Conservation (phyloP, 2,888 invertebrate species). For the Eilema caniola region DNA sequence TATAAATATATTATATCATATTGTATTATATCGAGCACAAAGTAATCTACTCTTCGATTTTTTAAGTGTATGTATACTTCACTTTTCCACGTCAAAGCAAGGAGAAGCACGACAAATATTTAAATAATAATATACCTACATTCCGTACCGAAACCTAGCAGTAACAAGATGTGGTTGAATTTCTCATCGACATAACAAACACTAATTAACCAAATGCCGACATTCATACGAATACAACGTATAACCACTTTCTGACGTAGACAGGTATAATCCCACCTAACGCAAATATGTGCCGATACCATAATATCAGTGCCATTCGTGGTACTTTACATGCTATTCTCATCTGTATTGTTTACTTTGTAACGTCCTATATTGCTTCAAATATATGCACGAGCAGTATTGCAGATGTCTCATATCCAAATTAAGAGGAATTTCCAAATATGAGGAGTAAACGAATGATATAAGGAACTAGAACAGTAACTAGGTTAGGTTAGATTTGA, state of each 20-base stretch:
- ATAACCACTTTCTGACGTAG: constrained; percentile 22
- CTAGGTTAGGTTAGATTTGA: too few relatives aligned
- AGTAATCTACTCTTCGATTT: too few relatives aligned
- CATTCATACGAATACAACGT: constrained; percentile 30
- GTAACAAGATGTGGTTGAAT: constrained; percentile 32
- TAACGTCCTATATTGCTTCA: constrained; percentile 3
- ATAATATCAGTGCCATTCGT: constrained; percentile 1
- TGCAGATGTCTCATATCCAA: constrained; percentile 1
- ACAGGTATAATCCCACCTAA: constrained; percentile 27
- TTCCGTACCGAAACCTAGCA: neutral
- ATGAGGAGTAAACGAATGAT: too few relatives aligned
- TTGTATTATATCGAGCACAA: too few relatives aligned
- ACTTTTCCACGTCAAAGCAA: too few relatives aligned
- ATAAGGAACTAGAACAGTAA: too few relatives aligned
- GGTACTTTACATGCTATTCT: neutral
- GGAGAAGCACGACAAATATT: too few relatives aligned
- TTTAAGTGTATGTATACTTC: too few relatives aligned
- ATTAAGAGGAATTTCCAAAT: neutral
- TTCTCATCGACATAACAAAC: constrained; percentile 36
- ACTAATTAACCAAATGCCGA: constrained; percentile 43
- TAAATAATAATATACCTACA: neutral
- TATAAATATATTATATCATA: too few relatives aligned
- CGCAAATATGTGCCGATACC: constrained; percentile 20
- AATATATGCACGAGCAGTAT: neutral
- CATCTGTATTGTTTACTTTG: neutral